Base-by-base conservation (phyloP, 2,113 vertebrate species). In the Xiphophorus couchianus region DNA sequence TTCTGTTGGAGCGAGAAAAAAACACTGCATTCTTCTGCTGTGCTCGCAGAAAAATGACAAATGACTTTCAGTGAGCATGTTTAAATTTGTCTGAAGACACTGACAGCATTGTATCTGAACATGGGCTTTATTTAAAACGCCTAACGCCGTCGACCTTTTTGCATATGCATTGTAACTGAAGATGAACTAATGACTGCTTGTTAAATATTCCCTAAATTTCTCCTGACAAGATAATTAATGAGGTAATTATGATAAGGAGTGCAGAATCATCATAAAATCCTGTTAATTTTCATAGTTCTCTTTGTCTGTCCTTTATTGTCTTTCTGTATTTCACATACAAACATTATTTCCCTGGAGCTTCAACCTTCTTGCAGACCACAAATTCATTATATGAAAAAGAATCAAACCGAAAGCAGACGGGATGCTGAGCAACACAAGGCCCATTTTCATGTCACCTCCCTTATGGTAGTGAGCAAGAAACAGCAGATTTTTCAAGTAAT, bases 121-220 rank as follows among this genome's bases (percentile, higher is more conserved):
- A 73, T 84, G 83, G 66, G 74, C 90, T 84, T 88, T 74, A 88
- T 87, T 91, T 86, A 66, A 77, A 89, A 88, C 74, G 83, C 89
- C 88, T 93, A 88, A 82, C 80, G 69, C 81, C 81, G 80, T 86
- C 91, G 92, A 93, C 90, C 92, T 91, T 88, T 67, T 44, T 84
- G 86, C 72, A 70, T 69, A 75, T 79, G 82, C 76, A 81, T 90
- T 90, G 72, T 93, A 91, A 88, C 80, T 82, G 77, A 90, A 91
- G 86, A 92, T 90, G 88, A 90, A 89, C 88, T 91, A 90, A 94
- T 91, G 89, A 85, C 85, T 89, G 61, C 89, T 87, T 89, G 88
- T 93, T 91, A 93, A 90, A 91, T 85, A 82, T 88, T 81, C 70
- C 69, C 72, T 70, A 76, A 78, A 92, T 89, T 88, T 74, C 51